Base-by-base conservation (phyloP, 2,888 invertebrate species). In the Prosopocoilus inquinatus region DNA sequence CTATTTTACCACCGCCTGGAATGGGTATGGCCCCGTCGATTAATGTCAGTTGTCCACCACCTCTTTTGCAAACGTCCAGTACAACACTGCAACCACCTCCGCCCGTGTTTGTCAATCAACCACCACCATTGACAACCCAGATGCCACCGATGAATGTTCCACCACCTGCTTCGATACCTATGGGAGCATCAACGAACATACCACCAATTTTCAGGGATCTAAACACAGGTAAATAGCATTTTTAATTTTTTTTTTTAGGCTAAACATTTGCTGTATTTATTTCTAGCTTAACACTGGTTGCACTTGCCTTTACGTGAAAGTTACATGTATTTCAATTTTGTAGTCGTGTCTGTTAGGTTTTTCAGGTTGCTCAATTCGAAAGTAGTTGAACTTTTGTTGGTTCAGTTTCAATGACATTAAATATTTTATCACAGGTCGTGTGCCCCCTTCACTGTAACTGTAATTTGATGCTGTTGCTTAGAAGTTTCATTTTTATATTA, bases 141-240 rank as follows among this genome's bases (percentile, higher is more conserved):
- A 69, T 73, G 65, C 73, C 76, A 12, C 74, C 76, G 48, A 72
- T 81, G 66, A 79, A 78, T 59, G 69, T 79, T 45, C 80, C 81
- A 53, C 80, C 80, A 5, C 79, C 80, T 7, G 72, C 62, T 7
- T 71, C 74, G 16, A 68, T 72, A 61, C 65, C 28, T 35, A 60
- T 47, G 49, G 64, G 20, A 59, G 58, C 60, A 16, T 57, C 52
- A n/a, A 48, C 56, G 7, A 49, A 57, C 4, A 39, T 60, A 1
- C 63, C 62, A 9, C 38, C 44, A 20, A 50, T 59, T 46, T 71
- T 69, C 33, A 68, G 69, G 50, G 74, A 76, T 63, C 56, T 71
- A 59, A 71, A 69, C 57, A 60, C 74, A 76, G 77, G 77, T 77
- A 76, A 70, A 51, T 53, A 28, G 41, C 39, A n/a, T 46, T 13